Base-by-base conservation (phyloP, 2,113 vertebrate species). In the Oreochromis niloticus region DNA sequence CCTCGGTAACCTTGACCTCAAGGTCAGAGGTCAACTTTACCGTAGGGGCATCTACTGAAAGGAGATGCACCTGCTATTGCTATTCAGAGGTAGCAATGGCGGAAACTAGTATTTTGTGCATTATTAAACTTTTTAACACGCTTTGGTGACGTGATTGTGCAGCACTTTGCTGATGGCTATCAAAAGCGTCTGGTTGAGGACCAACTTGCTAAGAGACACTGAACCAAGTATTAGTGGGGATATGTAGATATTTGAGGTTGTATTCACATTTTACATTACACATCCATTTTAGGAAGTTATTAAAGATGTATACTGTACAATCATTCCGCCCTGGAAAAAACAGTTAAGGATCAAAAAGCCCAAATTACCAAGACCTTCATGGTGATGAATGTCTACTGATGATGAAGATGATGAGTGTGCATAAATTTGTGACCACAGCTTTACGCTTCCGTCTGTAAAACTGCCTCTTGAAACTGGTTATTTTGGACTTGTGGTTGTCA, bases 371-470 rank as follows among this genome's bases (percentile, higher is more conserved):
- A 24, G 7, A 9, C 63, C 39, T 22, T 71, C 12, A 71, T 71
- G 19, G 1, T 7, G 36, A 1, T 71, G 36, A 71, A 1, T 0
- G 30, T 3, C 30, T 30, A 4, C 57, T 34, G 57, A 1, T 61
- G 8, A 61, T 61, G 57, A 61, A 61, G 57, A 61, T 17, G 5
- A 17, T 61, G 57, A 24, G n/a, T 41, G 63, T 9, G 7, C 17
- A 41, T 9, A 43, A 4, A 71, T 41, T 2, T 71, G 12, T 43
- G 36, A 71, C 66, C 36, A 43, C 66, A 66, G 32, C 36, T 6
- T 6, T 36, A 66, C 17, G 30, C n/a, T 43, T 6, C 13, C 6
- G 7, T 22, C 22, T 71, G 36, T 43, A 61, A 61, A 61, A 10
- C n/a, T 71, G 66, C 39, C 66, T 27, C 39, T 43, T 71, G 39